Base-by-base conservation (phyloP, 2,797 vertebrate genomes). In the Gymnothorax reevesii region DNA sequence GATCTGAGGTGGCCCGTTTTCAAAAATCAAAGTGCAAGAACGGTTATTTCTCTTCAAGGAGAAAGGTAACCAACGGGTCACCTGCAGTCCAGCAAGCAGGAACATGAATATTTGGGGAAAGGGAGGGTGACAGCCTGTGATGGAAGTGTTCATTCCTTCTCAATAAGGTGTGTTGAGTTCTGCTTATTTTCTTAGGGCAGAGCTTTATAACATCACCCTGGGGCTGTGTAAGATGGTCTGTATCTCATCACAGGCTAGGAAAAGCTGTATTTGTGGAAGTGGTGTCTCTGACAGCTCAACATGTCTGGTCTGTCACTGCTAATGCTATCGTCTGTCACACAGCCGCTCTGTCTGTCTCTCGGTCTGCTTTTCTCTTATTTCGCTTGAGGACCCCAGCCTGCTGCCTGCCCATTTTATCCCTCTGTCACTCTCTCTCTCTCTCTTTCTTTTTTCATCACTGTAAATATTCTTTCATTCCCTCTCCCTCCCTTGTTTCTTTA, bases 251-350 rank as follows among this genome's bases (percentile, higher is more conserved):
- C 57, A 59, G 27, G 33, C n/a, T 15, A 79, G 84, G 71, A 13
- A 73, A 77, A 69, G 73, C 55, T 8, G 20, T 77, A 8, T 85
- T 77, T 85, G 84, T 79, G 84, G 84, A 85, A 79, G 55, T 49
- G 73, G 79, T 85, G 84, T 80, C 73, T 85, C 54, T 62, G 84
- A 71, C 77, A 79, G 84, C 79, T 62, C 71, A 77, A 85, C 27
- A 57, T 85, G 84, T 60, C 77, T 5, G 25, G 85, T 82, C 75
- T 66, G n/a, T 82, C 49, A 17, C 17, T 12, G 20, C 49, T 82
- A 86, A 85, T 57, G 27, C 27, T 25, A 57, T 57, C 84, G 42
- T n/a, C 75, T 60, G 27, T 79, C 69, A 10, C 33, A 42, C 33
- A 1, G 33, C 33, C 33, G 33, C 33, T 42, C 33, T 42, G 1